These are phyloP conservation scores for Microcebus jonahi DNA, from an alignment of 2,113 vertebrate species.

Conservation along the genomic window DNA sequence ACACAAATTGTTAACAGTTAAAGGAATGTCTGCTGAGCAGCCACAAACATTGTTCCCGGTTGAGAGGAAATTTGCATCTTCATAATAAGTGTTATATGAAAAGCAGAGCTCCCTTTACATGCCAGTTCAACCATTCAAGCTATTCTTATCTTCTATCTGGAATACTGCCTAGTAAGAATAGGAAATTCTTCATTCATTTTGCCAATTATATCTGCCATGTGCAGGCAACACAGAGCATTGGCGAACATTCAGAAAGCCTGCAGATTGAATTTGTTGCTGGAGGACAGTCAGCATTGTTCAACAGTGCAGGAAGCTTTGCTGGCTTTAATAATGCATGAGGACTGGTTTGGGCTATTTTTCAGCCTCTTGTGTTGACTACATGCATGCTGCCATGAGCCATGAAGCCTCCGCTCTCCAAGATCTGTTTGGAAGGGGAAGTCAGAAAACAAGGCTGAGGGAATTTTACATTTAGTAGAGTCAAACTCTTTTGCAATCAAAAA, in stretches of 20 bases:
- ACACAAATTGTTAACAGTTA: background rate
- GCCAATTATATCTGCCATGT: conserved; percentile 75
- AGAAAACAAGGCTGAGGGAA: background rate
- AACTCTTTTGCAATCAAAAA: background rate
- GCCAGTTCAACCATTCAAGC: conserved; percentile 62
- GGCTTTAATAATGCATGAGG: conserved; percentile 73
- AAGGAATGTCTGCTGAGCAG: conserved; percentile 28
- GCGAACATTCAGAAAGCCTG: conserved; percentile 66
- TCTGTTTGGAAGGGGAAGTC: background rate
- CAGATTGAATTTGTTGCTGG: conserved; percentile 21
- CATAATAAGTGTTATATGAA: conserved; percentile 67
- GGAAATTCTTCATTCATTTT: conserved; percentile 74
- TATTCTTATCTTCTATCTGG: conserved; percentile 75
- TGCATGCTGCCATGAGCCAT: background rate
- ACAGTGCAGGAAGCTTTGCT: conserved; percentile 16
- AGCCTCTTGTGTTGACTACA: background rate
- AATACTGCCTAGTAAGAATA: conserved; percentile 72
- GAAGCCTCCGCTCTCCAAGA: background rate
- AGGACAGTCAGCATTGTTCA: conserved; percentile 61
- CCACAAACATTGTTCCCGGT: background rate
- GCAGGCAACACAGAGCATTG: conserved; percentile 52
- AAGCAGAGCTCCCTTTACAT: conserved; percentile 58
- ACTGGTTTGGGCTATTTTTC: background rate
- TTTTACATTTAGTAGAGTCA: background rate
- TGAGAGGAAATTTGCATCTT: conserved; percentile 75